Conservation (phyloP, 53 echinoderm and acorn worm genomes). For the Echinometra lucunter region DNA sequence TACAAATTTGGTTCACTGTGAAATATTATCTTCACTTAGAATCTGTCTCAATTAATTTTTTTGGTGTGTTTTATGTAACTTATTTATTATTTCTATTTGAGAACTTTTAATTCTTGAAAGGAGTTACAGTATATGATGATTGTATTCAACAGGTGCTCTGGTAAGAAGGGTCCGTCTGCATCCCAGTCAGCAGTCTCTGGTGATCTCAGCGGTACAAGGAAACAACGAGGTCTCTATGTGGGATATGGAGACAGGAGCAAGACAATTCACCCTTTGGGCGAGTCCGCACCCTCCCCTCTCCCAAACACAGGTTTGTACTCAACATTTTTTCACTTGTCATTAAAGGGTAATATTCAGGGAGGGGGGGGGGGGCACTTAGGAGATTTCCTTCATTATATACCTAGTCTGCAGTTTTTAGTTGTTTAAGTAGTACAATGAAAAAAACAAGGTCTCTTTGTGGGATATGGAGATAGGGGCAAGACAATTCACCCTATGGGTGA, state of each 20-base stretch:
- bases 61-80: too few relatives aligned
- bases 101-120: too few relatives aligned
- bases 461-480: slow-evolving; percentile 99
- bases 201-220: slow-evolving; percentile 96
- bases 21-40: too few relatives aligned
- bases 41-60: too few relatives aligned
- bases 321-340: neutral
- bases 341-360: too few relatives aligned
- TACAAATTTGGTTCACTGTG: too few relatives aligned
- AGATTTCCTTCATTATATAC: too few relatives aligned
- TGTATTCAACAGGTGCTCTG: slow-evolving; percentile 75
- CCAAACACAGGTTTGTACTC: slow-evolving; percentile 86
- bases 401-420: slow-evolving; percentile 87
- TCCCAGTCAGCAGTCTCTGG: slow-evolving; percentile 88
- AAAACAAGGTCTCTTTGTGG: slow-evolving; percentile 99
- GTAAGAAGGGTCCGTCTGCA: slow-evolving; percentile 87
- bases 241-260: slow-evolving; percentile 99
- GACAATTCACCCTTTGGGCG: slow-evolving; percentile 99
- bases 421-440: slow-evolving; percentile 96
- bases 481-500: slow-evolving; percentile 98
- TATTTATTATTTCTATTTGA: too few relatives aligned
- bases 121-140: too few relatives aligned
- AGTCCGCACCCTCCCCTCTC: slow-evolving; percentile 95
- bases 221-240: slow-evolving; percentile 99
- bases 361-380: too few relatives aligned